Base-by-base conservation (phyloP, 1,140 invertebrate genomes). In the Diorhabda sublineata region DNA sequence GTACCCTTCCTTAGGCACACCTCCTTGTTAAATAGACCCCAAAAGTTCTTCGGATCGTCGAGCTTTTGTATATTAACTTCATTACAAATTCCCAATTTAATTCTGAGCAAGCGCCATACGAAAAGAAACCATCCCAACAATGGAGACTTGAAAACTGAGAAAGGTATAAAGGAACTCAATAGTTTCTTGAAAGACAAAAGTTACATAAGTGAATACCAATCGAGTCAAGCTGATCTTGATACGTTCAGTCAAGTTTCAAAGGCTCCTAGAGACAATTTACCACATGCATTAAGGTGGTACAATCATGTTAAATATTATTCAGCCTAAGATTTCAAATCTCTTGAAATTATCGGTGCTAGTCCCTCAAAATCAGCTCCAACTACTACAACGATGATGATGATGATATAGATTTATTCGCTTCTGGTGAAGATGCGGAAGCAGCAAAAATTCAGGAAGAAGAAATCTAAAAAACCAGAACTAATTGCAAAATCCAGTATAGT, bases 401-500 rank as follows among this genome's bases (percentile, higher is more conserved):
- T 77, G 92, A 94, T 82, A 86, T 95, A 59, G 93, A 95, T 86
- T 86, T 98, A 3, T 98, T 98, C 83, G 95, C 89, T 66, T 95
- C 92, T 68, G 93, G 95, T 77, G 90, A 92, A 82, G 87, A 93
- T 84, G 91, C 86, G 44, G 93, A 94, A 78, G 93, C 90, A 70
- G 90, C 88, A 70, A 90, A 88, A 79, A 86, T 52, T 26, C 26
- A 26, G 26, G 26, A 26, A 91, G 45, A 98, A 97, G 81, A 98
- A 98, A 83, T 89, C 94, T 0, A 97, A 95, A 83, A 98, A 95
- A 83, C 90, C 95, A 60, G 90, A 88, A 67, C 81, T 96, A 4
- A 94, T 98, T 83, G 96, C 96, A 64, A 99, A 99, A 81, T 98
- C 95, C 45, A 95, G 90, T 73, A 92, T 98, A 67, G 86, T 98